These are phyloP conservation scores for Dunckerocampus dactyliophorus DNA, from an alignment of 2,113 vertebrate species.

Conservation along the genomic window DNA sequence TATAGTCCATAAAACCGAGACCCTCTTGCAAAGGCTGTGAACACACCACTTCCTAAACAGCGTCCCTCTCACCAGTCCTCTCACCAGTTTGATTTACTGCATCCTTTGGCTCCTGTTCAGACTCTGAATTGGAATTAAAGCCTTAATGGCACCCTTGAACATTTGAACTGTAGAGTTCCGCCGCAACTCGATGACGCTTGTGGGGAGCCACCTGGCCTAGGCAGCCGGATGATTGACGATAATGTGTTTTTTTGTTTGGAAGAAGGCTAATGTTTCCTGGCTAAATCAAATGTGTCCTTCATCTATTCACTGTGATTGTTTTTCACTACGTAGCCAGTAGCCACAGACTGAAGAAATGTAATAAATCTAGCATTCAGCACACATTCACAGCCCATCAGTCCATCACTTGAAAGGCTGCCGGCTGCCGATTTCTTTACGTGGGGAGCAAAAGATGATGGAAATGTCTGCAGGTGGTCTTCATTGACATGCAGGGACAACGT, in stretches of 20 bases:
- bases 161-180: slow-evolving; percentile 50
- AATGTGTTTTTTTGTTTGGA: slow-evolving; percentile 37
- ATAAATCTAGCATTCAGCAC: slow-evolving; percentile 59
- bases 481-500: slow-evolving; percentile 42
- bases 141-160: slow-evolving; percentile 57
- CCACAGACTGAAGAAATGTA: slow-evolving; percentile 52
- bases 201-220: not conserved
- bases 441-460: slow-evolving; percentile 4
- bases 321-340: slow-evolving; percentile 34
- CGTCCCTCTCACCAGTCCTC: slow-evolving; percentile 3
- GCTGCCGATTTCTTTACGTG: slow-evolving; percentile 14
- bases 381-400: slow-evolving; percentile 36
- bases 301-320: slow-evolving; percentile 35
- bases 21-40: slow-evolving; percentile 9
- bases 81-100: slow-evolving; percentile 43
- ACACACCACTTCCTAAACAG: slow-evolving; percentile 25
- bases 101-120: slow-evolving; percentile 38
- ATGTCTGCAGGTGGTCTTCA: slow-evolving; percentile 22
- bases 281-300: slow-evolving; percentile 55
- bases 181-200: slow-evolving; percentile 2
- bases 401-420: slow-evolving; percentile 13
- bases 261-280: slow-evolving; percentile 1
- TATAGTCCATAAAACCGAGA: too few species aligned
- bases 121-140: slow-evolving; percentile 21
- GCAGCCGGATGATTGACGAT: slow-evolving; percentile 17